Percentiles rank a stretch among this genome's conserved stretches.
Conservation (phyloP, 1,140 invertebrate species). For the Manduca sexta region DNA sequence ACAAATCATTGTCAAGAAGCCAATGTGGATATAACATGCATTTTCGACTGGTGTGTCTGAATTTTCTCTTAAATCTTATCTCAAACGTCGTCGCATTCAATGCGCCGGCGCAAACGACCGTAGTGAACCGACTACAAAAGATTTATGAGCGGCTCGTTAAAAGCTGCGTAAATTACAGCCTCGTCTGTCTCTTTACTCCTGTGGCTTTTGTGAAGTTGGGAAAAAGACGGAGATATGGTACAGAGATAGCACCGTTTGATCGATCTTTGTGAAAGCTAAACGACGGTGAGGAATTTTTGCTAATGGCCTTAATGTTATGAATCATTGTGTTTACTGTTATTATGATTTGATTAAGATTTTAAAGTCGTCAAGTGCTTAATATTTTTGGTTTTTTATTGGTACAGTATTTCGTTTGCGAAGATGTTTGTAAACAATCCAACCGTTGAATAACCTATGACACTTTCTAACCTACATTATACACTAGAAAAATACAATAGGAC, state of each 20-base stretch:
- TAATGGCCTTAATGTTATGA: constrained; percentile 1
- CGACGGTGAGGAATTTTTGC: constrained; percentile 3
- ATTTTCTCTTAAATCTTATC: background rate
- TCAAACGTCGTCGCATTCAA: constrained; percentile 7
- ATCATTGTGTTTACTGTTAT: too few relatives aligned
- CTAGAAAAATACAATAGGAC: too few relatives aligned
- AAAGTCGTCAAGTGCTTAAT: too few relatives aligned
- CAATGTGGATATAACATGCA: too few relatives aligned
- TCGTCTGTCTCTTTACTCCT: constrained; percentile 10
- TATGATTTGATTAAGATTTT: too few relatives aligned
- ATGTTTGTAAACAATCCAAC: background rate
- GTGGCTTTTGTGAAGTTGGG: background rate
- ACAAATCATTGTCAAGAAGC: too few relatives aligned
- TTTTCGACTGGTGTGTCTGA: background rate
- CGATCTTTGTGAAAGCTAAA: constrained; percentile 12
- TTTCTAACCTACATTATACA: too few relatives aligned
- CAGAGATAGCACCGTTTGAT: constrained; percentile 10
- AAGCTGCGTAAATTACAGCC: constrained; percentile 26
- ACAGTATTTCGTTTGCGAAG: background rate
- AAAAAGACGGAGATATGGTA: background rate
- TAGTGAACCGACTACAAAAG: constrained; percentile 24
- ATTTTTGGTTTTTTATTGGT: too few relatives aligned
- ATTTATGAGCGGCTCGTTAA: constrained; percentile 22
- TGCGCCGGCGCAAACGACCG: constrained; percentile 15
- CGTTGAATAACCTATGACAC: too few relatives aligned